Conservation (phyloP, 2,113 vertebrate species). For the Propithecus coquereli region DNA sequence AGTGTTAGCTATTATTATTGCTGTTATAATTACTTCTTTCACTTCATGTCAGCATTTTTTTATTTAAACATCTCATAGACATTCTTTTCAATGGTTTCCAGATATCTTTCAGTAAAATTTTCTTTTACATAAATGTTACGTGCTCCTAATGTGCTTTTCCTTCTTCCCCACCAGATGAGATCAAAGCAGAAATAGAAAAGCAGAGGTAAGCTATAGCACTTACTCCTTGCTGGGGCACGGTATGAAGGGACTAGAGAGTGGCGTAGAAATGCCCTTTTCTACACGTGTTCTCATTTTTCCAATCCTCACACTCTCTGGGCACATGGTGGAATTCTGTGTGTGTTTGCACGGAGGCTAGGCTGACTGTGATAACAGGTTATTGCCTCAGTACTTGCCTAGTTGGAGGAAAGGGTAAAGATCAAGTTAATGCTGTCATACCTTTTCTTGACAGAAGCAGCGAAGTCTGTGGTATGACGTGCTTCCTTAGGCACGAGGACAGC, state of each 20-base stretch:
- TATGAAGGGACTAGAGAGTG: background rate
- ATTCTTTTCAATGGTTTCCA: constrained; percentile 18
- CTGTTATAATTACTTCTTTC: background rate
- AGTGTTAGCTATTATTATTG: background rate
- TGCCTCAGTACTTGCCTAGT: background rate
- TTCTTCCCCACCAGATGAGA: constrained; percentile 90
- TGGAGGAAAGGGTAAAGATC: background rate
- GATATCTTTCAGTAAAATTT: background rate
- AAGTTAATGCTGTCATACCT: background rate
- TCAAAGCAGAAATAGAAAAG: constrained; percentile 92
- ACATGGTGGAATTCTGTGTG: background rate
- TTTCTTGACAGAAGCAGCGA: background rate
- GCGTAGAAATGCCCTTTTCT: accelerated
- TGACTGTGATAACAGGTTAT: background rate
- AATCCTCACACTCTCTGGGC: background rate
- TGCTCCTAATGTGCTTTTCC: constrained; percentile 48
- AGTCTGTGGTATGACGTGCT: background rate
- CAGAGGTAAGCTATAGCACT: constrained; percentile 86
- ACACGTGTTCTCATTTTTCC: background rate
- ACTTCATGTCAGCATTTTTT: background rate
- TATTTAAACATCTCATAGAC: background rate
- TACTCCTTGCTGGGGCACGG: background rate
- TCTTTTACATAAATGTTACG: background rate
- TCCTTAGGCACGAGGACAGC: background rate
- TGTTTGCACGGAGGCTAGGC: background rate